Conservation (phyloP, 2,113 vertebrate genomes). For the Caloenas nicobarica region DNA sequence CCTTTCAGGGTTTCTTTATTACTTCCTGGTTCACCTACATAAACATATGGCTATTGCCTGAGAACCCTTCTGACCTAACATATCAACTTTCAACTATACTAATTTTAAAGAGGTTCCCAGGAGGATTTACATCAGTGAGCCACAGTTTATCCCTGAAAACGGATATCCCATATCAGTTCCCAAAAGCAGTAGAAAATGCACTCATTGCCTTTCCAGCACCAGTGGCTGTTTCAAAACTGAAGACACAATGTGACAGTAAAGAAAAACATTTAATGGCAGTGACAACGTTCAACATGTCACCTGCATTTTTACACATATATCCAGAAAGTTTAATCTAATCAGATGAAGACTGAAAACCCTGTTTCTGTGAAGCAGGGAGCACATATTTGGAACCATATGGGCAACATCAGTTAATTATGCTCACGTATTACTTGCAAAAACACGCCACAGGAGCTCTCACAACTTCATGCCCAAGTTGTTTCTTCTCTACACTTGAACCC, state of each 20-base stretch:
- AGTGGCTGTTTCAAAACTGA: background rate
- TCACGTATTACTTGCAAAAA: background rate
- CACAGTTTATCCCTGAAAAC: background rate
- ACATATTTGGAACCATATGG: background rate
- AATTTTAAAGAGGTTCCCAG: background rate
- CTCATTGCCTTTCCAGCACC: background rate
- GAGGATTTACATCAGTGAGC: background rate
- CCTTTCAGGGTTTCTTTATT: background rate
- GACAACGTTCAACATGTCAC: background rate
- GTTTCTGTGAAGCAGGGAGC: background rate
- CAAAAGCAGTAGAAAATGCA: background rate
- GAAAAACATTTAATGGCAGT: background rate
- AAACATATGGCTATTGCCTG: background rate
- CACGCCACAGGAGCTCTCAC: background rate
- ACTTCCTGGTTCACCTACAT: background rate
- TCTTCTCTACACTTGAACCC: background rate
- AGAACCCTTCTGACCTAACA: background rate
- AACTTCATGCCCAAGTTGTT: background rate
- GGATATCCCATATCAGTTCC: background rate
- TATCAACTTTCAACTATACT: background rate
- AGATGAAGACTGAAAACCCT: rapidly evolving
- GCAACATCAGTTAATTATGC: background rate
- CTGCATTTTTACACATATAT: background rate
- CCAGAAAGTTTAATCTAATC: background rate
- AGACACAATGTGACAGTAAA: background rate